Base-by-base conservation (phyloP, 1,140 invertebrate genomes). In the Cheumatopsyche charites region DNA sequence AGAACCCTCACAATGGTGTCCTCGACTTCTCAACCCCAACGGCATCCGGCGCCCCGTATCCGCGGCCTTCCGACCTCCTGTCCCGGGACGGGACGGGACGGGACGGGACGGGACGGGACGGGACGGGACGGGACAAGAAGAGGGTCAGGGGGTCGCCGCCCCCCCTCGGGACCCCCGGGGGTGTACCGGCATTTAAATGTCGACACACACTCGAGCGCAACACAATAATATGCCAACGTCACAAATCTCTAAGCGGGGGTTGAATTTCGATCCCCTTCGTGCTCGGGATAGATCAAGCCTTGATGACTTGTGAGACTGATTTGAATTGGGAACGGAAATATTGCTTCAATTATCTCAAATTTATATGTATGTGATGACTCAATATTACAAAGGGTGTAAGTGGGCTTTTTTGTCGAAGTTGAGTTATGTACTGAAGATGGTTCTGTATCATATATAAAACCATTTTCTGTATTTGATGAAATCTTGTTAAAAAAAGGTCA, bases 161-260 rank as follows among this genome's bases (percentile, higher is more conserved):
- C 71, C 36, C 68, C 63, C 73, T 12, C n/a, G 42, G 61, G 42
- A 67, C 61, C 67, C n/a, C 29, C 4, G 13, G 73, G 67, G 70
- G n/a, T n/a, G n/a, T 69, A 41, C 61, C 70, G 73, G 70, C 73
- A 75, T 75, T 75, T 75, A 75, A 75, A 75, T 75, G 73, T 72
- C 73, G 73, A 58, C 73, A 75, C 70, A 75, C 70, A 75, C 69
- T 71, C 62, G 69, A 49, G 62, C 63, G 17, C 36, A 61, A 62
- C 71, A 67, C 71, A 72, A 72, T 72, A 72, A 72, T 67, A 67
- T 17, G 65, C 63, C 63, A 23, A 61, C 47, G 49, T 68, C 47
- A 65, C 69, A 63, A 58, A 58, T 58, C 55, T 58, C 36, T 23
- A 19, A 9, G 25, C 47, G 1, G 47, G 29, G 47, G 43, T 12